Conservation (phyloP, 2,888 invertebrate species). For the Drosophila stalkeri region DNA sequence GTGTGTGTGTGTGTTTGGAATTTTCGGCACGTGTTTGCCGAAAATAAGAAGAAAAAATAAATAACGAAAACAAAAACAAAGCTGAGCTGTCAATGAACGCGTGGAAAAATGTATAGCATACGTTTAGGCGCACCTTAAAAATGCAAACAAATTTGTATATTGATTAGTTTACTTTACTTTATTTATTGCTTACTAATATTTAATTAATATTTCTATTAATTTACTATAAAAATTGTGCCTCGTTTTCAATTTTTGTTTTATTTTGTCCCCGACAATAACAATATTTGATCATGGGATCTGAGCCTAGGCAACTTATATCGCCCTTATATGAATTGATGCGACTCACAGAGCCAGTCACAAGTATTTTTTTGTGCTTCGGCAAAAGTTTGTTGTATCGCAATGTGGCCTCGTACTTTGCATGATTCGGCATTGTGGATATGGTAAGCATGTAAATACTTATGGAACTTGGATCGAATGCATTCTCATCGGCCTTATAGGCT, state of each 20-base stretch:
- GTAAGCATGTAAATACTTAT: constrained; percentile 88
- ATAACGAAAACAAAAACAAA: constrained; percentile 7
- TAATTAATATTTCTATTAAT: neutral
- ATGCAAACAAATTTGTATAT: neutral
- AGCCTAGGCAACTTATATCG: constrained; percentile 86
- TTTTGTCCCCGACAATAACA: constrained; percentile 85
- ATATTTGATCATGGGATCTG: constrained; percentile 86
- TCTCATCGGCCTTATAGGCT: constrained; percentile 84
- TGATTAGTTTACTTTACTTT: neutral
- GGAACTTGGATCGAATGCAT: constrained; percentile 19
- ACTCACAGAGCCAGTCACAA: constrained; percentile 88
- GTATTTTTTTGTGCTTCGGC: constrained; percentile 79
- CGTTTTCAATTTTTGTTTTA: neutral
- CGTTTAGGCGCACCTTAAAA: neutral
- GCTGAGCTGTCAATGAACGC: neutral
- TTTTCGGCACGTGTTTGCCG: constrained; percentile 41
- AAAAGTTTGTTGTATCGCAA: constrained; percentile 85
- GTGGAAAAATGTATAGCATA: constrained; percentile 11
- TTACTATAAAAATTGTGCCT: neutral
- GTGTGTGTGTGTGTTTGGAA: constrained; percentile 10
- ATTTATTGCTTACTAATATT: neutral
- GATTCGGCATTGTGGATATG: constrained; percentile 88
- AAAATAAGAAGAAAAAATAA: constrained; percentile 33
- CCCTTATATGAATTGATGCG: constrained; percentile 86
- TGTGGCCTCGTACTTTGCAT: constrained; percentile 90